phyloP scores from a whole-genome alignment of 1,140 invertebrate genomes.

The Neodiprion fabricii region DNA sequence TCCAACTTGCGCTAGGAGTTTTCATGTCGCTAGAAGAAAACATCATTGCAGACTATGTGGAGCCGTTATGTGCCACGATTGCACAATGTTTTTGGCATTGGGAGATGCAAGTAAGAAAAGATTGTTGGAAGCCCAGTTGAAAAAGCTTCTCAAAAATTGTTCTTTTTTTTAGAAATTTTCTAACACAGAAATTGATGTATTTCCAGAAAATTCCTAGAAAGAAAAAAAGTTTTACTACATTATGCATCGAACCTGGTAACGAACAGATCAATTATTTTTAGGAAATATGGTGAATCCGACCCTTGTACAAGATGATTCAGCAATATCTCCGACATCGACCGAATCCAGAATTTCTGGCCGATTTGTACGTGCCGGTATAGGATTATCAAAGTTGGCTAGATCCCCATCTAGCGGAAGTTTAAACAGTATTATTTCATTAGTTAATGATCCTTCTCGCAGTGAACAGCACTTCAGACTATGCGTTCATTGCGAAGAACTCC shows the following conservation, averaged over 20 bases:
- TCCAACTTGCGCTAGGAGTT: conserved; percentile 88
- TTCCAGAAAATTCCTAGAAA: too few species aligned
- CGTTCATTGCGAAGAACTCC: conserved; percentile 79
- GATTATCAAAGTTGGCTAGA: conserved; percentile 52
- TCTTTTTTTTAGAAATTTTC: conserved; percentile 14
- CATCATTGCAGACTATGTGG: conserved; percentile 98
- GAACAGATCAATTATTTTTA: conserved; percentile 41
- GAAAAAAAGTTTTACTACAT: too few species aligned
- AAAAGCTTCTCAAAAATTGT: conserved; percentile 2
- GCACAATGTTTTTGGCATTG: conserved; percentile 87
- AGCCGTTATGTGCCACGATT: conserved; percentile 92
- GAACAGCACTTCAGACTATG: conserved; percentile 81
- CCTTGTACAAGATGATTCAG: conserved; percentile 52
- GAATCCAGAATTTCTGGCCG: conserved; percentile 53
- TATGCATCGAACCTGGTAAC: not conserved
- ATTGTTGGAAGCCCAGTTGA: not conserved
- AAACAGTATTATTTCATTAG: conserved; percentile 61
- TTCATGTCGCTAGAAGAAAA: conserved; percentile 86
- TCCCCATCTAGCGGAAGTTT: conserved; percentile 59
- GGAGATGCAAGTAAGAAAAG: conserved; percentile 81
- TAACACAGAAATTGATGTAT: not conserved
- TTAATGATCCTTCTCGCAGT: conserved; percentile 58
- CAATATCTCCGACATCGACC: conserved; percentile 46
- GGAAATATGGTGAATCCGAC: conserved; percentile 69
- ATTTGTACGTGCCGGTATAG: conserved; percentile 64